Conservation (phyloP, 2,113 vertebrate genomes). For the Pterocles orientalis region DNA sequence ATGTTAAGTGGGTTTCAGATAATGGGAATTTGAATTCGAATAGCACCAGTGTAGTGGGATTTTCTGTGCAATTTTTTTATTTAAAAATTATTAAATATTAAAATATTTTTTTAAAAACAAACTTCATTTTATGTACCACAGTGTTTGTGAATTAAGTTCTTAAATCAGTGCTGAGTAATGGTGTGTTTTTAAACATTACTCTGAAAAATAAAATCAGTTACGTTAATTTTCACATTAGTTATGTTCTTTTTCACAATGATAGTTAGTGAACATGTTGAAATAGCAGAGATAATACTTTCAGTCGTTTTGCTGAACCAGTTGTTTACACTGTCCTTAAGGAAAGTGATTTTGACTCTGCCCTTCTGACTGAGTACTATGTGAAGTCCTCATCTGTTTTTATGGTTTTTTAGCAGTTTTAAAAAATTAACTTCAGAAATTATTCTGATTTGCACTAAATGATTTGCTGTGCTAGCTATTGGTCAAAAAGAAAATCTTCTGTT, state of each 20-base stretch:
- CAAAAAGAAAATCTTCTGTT: not conserved
- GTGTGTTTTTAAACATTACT: not conserved
- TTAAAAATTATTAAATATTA: not conserved
- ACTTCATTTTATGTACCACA: not conserved
- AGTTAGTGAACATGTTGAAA: not conserved
- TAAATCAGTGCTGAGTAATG: not conserved
- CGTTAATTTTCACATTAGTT: not conserved
- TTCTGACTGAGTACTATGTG: not conserved
- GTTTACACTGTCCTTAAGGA: not conserved
- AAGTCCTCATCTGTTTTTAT: not conserved
- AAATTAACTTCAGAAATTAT: not conserved
- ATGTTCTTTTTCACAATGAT: not conserved
- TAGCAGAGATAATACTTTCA: not conserved
- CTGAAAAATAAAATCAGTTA: not conserved
- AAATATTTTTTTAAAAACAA: not conserved
- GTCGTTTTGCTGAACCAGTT: not conserved
- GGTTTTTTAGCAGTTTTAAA: not conserved
- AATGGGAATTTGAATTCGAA: not conserved
- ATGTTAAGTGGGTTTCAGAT: not conserved
- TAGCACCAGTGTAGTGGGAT: not conserved
- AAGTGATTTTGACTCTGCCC: not conserved
- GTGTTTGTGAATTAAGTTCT: not conserved
- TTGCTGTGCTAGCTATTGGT: not conserved
- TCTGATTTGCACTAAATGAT: not conserved
- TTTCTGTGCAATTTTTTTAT: not conserved